Evolutionary conservation across 1,140 invertebrate genomes (phyloP).

Genomic region (Harpegnathos saltator): DNA sequence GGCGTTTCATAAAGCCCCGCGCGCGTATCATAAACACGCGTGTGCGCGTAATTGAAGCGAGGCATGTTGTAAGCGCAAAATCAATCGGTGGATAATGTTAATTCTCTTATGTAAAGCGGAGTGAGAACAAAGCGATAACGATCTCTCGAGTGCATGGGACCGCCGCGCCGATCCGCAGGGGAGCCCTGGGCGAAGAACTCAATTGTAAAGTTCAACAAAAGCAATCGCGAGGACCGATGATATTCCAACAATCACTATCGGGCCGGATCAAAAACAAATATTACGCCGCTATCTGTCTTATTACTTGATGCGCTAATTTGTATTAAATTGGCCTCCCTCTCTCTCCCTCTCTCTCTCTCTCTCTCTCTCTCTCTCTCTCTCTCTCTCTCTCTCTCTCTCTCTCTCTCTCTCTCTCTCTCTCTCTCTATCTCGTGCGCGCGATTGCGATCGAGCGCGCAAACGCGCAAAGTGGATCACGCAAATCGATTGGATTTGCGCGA

Average conservation of each 20-base stretch:
- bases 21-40: conserved; percentile 41
- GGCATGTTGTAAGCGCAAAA: conserved; percentile 53
- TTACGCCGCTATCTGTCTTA: conserved; percentile 46
- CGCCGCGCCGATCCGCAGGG: conserved; percentile 32
- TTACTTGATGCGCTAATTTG: conserved; percentile 19
- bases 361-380: too few species aligned
- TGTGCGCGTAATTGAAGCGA: conserved; percentile 44
- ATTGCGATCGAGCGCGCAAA: neutral
- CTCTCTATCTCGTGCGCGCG: too few species aligned
- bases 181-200: conserved; percentile 58
- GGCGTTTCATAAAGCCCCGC: neutral
- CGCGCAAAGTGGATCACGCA: neutral
- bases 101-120: conserved; percentile 54
- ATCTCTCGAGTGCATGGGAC: conserved; percentile 55
- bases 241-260: conserved; percentile 56
- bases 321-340: conserved; percentile 40
- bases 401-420: too few species aligned
- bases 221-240: conserved; percentile 46
- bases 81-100: conserved; percentile 60
- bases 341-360: too few species aligned
- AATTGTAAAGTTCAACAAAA: conserved; percentile 60
- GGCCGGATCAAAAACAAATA: conserved; percentile 51
- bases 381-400: too few species aligned
- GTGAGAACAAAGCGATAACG: conserved; percentile 57
- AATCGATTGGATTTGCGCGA: conserved; percentile 15